phyloP scores from a whole-genome alignment of 2,113 vertebrate species.

The Bubalus kerabau region DNA sequence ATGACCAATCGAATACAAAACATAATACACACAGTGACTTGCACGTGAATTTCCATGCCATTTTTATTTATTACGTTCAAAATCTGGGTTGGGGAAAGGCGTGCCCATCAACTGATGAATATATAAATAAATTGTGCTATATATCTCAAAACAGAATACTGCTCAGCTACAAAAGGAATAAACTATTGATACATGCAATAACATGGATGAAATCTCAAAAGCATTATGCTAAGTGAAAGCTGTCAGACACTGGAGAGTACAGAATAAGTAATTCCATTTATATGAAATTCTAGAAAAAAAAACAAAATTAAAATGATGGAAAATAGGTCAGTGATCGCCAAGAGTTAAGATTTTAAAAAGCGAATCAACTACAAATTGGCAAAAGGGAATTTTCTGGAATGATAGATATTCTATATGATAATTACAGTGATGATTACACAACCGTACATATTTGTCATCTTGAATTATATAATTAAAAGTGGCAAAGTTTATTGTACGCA shows the following conservation, averaged over 20 bases:
- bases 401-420: not conserved
- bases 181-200: not conserved
- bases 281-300: not conserved
- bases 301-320: not conserved
- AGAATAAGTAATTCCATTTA: not conserved
- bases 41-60: not conserved
- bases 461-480: not conserved
- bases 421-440: not conserved
- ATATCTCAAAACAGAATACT: not conserved
- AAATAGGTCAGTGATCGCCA: not conserved
- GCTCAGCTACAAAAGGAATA: not conserved
- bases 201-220: not conserved
- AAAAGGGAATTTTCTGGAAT: not conserved
- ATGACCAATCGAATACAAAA: not conserved
- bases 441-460: not conserved
- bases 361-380: not conserved
- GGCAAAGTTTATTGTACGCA: not conserved
- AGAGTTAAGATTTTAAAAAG: not conserved
- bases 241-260: not conserved
- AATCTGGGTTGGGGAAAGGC: not conserved
- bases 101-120: not conserved
- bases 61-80: not conserved
- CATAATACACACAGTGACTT: not conserved
- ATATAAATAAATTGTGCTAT: not conserved
- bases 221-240: not conserved